Conservation (phyloP, 2,797 vertebrate genomes). For the Bryconaethiops microstoma region DNA sequence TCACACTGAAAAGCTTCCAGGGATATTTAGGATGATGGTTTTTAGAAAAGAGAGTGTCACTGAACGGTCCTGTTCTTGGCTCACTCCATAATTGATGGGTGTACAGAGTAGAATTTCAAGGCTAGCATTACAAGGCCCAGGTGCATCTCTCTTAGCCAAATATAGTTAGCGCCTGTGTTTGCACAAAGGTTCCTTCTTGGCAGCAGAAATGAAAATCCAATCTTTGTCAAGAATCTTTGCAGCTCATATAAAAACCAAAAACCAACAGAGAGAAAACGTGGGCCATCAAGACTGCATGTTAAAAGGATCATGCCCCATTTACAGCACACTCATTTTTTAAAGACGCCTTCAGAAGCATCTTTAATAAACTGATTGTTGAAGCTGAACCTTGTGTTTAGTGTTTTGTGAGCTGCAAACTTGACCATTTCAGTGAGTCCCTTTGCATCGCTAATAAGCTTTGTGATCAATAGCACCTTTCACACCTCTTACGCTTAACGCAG, state of each 20-base stretch:
- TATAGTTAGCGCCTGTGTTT: constrained; percentile 18
- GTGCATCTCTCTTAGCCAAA: constrained; percentile 45
- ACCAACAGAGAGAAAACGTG: background rate
- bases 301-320: background rate
- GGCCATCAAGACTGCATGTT: background rate
- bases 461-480: constrained; percentile 11
- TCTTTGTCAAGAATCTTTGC: constrained; percentile 7
- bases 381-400: background rate
- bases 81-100: constrained; percentile 62
- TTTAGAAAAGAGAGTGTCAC: constrained; percentile 45
- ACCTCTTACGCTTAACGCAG: constrained; percentile 3
- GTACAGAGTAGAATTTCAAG: constrained; percentile 60
- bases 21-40: constrained; percentile 40
- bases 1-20: constrained; percentile 5
- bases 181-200: constrained; percentile 9
- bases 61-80: constrained; percentile 53
- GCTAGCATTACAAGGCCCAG: constrained; percentile 58
- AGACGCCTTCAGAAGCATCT: background rate
- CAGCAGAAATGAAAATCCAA: constrained; percentile 20
- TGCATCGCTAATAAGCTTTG: constrained; percentile 33
- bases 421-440: constrained; percentile 8
- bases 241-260: background rate
- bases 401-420: background rate
- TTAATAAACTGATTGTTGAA: background rate
- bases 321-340: background rate